Percentiles rank a stretch among this genome's conserved stretches.
Evolutionary conservation across 1,140 invertebrate species (phyloP).

Genomic region (Ridgeia piscesae): DNA sequence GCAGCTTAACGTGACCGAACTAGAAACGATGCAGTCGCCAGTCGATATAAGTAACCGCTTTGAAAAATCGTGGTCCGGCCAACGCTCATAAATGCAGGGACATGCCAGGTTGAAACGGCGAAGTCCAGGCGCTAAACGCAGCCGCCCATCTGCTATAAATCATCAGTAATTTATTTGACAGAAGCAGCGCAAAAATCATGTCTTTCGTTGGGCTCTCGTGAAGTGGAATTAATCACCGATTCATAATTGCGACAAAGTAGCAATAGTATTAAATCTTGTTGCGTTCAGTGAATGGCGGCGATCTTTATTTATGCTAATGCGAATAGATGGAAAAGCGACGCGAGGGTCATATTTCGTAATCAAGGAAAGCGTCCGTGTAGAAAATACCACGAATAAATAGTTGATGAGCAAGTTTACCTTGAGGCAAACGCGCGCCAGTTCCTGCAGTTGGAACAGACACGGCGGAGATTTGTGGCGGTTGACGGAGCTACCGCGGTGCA

Average conservation of each 20-base stretch:
- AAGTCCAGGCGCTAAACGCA: not conserved
- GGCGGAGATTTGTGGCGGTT: too few relatives aligned
- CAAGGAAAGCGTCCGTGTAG: not conserved
- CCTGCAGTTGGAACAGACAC: too few relatives aligned
- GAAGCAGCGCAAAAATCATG: too few relatives aligned
- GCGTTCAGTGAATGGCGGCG: not conserved
- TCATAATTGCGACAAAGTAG: not conserved
- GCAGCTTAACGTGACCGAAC: not conserved
- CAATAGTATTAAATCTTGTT: not conserved
- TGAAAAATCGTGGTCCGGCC: not conserved
- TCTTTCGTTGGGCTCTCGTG: too few relatives aligned
- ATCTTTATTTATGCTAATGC: not conserved
- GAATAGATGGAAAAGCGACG: not conserved
- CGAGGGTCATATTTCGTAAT: not conserved
- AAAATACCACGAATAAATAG: not conserved
- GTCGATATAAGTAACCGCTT: slow-evolving; percentile 5
- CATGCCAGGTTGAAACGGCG: not conserved
- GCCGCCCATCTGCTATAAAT: too few relatives aligned
- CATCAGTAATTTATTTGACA: too few relatives aligned
- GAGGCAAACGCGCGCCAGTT: not conserved
- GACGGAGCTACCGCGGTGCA: too few relatives aligned
- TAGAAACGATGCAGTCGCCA: not conserved
- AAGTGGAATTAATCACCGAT: not conserved
- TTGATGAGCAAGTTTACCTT: not conserved
- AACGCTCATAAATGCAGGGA: not conserved